These are phyloP conservation scores for Drosophila prolongata DNA, from an alignment of 2,888 invertebrate genomes.

Conservation along the genomic window DNA sequence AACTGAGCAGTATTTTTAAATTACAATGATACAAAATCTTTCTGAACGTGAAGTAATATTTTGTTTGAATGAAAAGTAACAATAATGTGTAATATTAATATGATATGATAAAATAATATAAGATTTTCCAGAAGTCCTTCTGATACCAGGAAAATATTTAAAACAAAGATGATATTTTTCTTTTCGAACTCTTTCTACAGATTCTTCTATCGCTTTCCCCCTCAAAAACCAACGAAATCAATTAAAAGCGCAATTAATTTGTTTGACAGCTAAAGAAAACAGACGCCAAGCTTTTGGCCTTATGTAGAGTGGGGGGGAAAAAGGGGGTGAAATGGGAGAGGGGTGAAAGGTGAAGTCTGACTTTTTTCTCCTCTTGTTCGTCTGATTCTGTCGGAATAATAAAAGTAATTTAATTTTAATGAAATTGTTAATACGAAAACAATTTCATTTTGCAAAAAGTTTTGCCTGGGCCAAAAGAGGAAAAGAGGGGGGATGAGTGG, in stretches of 20 bases:
- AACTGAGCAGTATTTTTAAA: no score
- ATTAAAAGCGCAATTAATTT: constrained; percentile 79
- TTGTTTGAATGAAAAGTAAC: no score
- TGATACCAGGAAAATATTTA: no score
- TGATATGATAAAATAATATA: no score
- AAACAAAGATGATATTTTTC: no score
- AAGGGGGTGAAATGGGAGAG: background rate
- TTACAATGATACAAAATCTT: no score
- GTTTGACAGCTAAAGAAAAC: constrained; percentile 79
- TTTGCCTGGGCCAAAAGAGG: constrained; percentile 42
- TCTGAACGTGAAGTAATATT: no score
- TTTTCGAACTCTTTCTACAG: no score
- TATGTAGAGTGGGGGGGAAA: background rate
- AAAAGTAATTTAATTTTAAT: constrained; percentile 80
- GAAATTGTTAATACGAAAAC: constrained; percentile 81
- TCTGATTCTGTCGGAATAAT: constrained; percentile 60
- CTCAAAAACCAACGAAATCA: constrained; percentile 60
- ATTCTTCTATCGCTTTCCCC: constrained; percentile 1
- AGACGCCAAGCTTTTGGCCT: constrained; percentile 59
- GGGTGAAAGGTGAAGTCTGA: constrained; percentile 9
- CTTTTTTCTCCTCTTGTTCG: constrained; percentile 12
- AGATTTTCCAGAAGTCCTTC: no score
- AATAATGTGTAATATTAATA: no score
- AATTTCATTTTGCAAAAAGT: constrained; percentile 81
- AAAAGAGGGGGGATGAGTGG: background rate